These are phyloP conservation scores for Calliopsis andreniformis DNA, from an alignment of 1,140 invertebrate genomes.

Conservation along the genomic window DNA sequence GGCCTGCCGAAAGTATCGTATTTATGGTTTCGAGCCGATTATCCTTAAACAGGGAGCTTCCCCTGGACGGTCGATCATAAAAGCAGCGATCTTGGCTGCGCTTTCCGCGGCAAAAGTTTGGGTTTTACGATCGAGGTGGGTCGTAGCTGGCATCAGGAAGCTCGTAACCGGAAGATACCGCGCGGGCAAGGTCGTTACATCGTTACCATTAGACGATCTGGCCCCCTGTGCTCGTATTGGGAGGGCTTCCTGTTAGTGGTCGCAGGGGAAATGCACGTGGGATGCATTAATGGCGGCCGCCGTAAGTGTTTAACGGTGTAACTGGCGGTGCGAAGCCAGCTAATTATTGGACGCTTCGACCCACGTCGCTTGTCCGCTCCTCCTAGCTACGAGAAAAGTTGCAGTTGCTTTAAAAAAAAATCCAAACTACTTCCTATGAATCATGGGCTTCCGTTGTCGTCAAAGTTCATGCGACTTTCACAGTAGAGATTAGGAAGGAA, in stretches of 20 bases:
- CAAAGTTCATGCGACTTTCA: no score
- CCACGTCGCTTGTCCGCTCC: neutral
- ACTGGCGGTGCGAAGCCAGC: conserved; percentile 40
- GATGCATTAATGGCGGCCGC: conserved; percentile 65
- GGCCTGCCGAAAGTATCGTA: neutral
- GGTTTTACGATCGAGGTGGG: conserved; percentile 55
- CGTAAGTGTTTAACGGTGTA: conserved; percentile 71
- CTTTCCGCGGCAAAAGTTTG: conserved; percentile 24
- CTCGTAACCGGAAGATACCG: conserved; percentile 58
- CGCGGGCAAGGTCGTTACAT: conserved; percentile 68
- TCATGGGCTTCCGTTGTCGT: no score
- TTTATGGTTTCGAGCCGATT: conserved; percentile 13
- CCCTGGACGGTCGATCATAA: conserved; percentile 36
- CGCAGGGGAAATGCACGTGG: conserved; percentile 66
- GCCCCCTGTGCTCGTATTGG: conserved; percentile 38
- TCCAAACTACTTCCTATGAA: no score
- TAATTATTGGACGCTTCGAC: conserved; percentile 65
- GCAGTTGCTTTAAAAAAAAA: neutral
- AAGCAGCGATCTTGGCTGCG: conserved; percentile 4
- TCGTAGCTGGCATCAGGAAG: conserved; percentile 43
- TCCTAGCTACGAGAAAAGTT: neutral
- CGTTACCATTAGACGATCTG: conserved; percentile 63
- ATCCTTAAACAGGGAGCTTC: conserved; percentile 24
- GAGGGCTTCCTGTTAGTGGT: conserved; percentile 65
- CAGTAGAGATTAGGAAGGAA: no score